A percentile compares a stretch with the other conserved stretches of the same genome.
Conservation (phyloP, 2,797 vertebrate species). For the Falco berigora region DNA sequence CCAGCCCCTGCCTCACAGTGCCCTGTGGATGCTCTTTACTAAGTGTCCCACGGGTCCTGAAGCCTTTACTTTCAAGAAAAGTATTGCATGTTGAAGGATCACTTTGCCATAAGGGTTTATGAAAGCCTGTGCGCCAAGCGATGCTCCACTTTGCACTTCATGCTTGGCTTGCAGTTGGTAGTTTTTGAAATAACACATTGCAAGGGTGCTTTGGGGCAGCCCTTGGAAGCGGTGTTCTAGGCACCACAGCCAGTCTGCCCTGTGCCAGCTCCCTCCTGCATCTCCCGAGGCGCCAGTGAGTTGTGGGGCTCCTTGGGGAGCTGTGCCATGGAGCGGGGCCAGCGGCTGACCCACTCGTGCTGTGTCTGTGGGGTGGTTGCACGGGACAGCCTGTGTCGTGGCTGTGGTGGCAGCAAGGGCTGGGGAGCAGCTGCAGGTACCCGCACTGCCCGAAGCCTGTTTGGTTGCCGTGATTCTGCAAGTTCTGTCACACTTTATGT, state of each 20-base stretch:
- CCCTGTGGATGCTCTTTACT: neutral
- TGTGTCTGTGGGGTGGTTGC: neutral
- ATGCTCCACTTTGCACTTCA: neutral
- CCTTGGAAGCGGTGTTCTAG: neutral
- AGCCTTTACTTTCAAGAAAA: neutral
- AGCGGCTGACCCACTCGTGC: neutral
- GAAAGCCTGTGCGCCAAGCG: neutral
- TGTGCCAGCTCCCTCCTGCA: neutral
- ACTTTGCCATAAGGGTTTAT: neutral
- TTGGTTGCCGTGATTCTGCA: too few species aligned
- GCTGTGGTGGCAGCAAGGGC: neutral
- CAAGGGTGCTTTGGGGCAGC: neutral
- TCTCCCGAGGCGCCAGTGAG: neutral
- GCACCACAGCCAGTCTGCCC: neutral
- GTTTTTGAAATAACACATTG: neutral
- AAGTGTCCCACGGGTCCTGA: neutral
- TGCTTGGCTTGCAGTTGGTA: neutral
- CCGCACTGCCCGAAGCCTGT: rapidly evolving
- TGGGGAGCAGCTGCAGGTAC: neutral
- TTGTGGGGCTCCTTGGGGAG: neutral
- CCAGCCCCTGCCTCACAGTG: neutral
- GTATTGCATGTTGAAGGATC: neutral
- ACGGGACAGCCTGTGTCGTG: rapidly evolving
- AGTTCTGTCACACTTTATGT: neutral
- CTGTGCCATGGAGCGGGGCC: neutral